Evolutionary conservation across 2,113 vertebrate genomes (phyloP), one percentile per base, ranked within the genome.

Genomic region (Glaucomys volans): DNA sequence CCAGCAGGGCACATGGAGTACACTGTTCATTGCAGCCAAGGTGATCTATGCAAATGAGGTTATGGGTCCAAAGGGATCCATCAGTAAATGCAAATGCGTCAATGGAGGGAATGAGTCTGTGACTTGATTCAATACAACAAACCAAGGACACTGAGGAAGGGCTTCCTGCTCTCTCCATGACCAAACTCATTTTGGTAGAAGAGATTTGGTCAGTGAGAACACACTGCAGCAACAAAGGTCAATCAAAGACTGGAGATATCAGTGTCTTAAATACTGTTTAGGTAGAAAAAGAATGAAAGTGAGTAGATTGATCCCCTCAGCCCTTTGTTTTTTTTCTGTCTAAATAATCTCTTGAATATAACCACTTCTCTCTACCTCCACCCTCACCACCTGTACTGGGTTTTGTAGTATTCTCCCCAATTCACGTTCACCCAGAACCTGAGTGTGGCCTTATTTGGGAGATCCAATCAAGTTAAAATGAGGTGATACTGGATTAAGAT

Each of bases 91-190:
- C 62, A 72, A 35, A 77, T 2, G 24, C 52, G 11, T 13, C 66
- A 12, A 4, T 18, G 14, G 72, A 52, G 11, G 42, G 7, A 20
- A 54, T 18, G 2, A n/a, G 17, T 57, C 2, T 7, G 62, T 20
- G 71, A 18, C 52, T 47, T 3, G 24, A 85, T 1, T 37, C 40
- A 44, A n/a, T 26, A 17, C 0, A 10, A 32, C 64, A 24, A 2
- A 11, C 30, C 2, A 64, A 59, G 37, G 40, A 42, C 47, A 6
- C 0, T 7, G 50, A 59, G 0, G 16, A 50, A 4, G 7, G 2
- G 8, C 64, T 28, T 71, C 32, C n/a, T 18, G 32, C 35, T 47
- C 42, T 37, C 7, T 12, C 32, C 44, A 13, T 16, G 1, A n/a
- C 8, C 26, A 67, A 64, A 84, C 18, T 30, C 52, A 22, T 5